A percentile compares a stretch with the other conserved stretches of the same genome.
These are phyloP conservation scores for Gulo gulo DNA, from an alignment of 2,113 vertebrate genomes.

Conservation along the genomic window DNA sequence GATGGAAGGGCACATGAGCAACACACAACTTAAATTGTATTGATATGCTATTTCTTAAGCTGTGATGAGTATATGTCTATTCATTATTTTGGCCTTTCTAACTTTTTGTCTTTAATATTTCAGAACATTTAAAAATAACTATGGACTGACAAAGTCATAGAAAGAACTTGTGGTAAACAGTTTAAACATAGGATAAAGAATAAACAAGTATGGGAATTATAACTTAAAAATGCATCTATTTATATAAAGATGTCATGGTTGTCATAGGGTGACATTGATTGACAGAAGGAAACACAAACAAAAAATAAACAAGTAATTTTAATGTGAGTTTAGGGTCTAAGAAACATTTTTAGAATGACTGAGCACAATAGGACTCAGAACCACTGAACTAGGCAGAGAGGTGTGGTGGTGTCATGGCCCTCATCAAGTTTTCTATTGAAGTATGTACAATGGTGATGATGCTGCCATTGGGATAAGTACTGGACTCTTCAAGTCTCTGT, in stretches of 20 bases:
- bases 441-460: not conserved
- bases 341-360: not conserved
- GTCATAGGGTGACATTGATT: not conserved
- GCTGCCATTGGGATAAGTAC: not conserved
- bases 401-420: accelerated
- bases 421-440: not conserved
- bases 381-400: not conserved
- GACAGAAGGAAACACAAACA: not conserved
- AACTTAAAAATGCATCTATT: not conserved
- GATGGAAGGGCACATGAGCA: not conserved
- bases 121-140: not conserved
- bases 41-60: not conserved
- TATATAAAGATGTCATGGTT: not conserved
- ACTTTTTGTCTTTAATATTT: not conserved
- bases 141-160: not conserved
- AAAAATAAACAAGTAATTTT: not conserved
- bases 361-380: not conserved
- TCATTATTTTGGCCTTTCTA: not conserved
- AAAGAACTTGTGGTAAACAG: not conserved
- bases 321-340: not conserved
- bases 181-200: not conserved
- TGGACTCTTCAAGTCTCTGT: not conserved
- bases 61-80: not conserved
- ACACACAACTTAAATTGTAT: not conserved
- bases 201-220: not conserved